Conservation (phyloP, 1,140 invertebrate genomes). For the Leptinotarsa defecta region DNA sequence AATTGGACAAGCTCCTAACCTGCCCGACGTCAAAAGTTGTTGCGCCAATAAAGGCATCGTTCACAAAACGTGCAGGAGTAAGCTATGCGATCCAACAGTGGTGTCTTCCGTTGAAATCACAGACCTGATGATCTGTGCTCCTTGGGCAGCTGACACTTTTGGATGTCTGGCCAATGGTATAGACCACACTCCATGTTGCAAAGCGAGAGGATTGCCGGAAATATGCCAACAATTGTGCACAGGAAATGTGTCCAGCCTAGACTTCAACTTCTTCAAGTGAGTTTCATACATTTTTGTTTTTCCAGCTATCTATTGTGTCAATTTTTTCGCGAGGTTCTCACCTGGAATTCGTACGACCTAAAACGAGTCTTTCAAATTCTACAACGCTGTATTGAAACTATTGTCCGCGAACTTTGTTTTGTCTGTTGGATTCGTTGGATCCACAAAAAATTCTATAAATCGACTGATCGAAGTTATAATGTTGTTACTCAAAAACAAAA, state of each 20-base stretch:
- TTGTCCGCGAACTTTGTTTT: too few species aligned
- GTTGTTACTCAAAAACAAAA: too few species aligned
- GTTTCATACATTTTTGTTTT: constrained; percentile 31
- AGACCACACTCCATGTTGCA: constrained; percentile 81
- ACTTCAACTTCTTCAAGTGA: constrained; percentile 81
- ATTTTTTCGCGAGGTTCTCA: too few species aligned
- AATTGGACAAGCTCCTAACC: constrained; percentile 60
- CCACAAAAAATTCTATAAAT: too few species aligned
- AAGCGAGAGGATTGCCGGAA: constrained; percentile 71
- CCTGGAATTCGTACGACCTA: too few species aligned
- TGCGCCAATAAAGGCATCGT: constrained; percentile 73
- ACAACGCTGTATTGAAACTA: too few species aligned
- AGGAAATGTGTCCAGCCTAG: constrained; percentile 76
- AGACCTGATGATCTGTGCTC: constrained; percentile 85
- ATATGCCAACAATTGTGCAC: constrained; percentile 76
- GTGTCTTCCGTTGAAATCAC: constrained; percentile 63
- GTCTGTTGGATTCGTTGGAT: too few species aligned
- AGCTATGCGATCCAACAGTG: constrained; percentile 73
- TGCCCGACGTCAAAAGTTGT: constrained; percentile 75
- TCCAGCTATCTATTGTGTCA: too few species aligned
- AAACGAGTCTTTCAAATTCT: too few species aligned
- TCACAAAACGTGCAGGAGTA: constrained; percentile 73
- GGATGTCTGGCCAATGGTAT: constrained; percentile 77
- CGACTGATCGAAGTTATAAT: too few species aligned
- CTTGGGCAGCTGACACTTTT: constrained; percentile 79